Base-by-base conservation (phyloP, 1,140 invertebrate genomes). In the Drosophila aff. region DNA sequence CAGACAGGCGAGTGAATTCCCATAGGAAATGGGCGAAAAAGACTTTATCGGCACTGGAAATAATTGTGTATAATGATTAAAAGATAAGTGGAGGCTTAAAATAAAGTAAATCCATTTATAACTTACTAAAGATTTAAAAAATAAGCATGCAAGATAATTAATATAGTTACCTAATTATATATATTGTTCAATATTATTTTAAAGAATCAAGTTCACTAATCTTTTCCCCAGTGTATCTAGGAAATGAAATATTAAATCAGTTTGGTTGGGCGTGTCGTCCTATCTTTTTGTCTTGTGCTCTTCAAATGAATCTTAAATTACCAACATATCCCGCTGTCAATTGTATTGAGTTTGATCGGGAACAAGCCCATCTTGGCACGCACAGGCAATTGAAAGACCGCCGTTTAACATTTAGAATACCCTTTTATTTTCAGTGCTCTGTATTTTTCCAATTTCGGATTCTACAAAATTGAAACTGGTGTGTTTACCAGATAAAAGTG, bases 261-360 rank as follows among this genome's bases (percentile, higher is more conserved):
- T 61, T 79, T 15, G 66, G 44, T 16, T 55, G 40, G 10, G 16
- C 16, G 31, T 18, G 16, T 10, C 28, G 41, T 16, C 7, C 46
- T 5, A 16, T 21, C 21, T 23, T 43, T 55, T 63, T 63, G 26
- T 46, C 49, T 44, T 75, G 40, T 43, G 43, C 41, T 50, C 41
- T 57, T 21, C 59, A 64, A 72, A 79, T 73, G 76, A 72, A 57
- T 79, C 77, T 79, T 73, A 72, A 79, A 79, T 79, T 79, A 79
- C 68, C 57, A 59, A 66, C 68, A 79, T 62, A 61, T 79, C 63
- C 74, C 55, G 57, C 75, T 77, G 75, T 77, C 75, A 77, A 68
- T 77, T 77, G 75, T 76, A 38, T 41, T 58, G 43, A 18, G 18
- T 58, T 28, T 58, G 69, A 73, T 50, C 46, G 53, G 53, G 16